Base-by-base conservation (phyloP, 2,797 vertebrate species). In the Orestias chungarensis region DNA sequence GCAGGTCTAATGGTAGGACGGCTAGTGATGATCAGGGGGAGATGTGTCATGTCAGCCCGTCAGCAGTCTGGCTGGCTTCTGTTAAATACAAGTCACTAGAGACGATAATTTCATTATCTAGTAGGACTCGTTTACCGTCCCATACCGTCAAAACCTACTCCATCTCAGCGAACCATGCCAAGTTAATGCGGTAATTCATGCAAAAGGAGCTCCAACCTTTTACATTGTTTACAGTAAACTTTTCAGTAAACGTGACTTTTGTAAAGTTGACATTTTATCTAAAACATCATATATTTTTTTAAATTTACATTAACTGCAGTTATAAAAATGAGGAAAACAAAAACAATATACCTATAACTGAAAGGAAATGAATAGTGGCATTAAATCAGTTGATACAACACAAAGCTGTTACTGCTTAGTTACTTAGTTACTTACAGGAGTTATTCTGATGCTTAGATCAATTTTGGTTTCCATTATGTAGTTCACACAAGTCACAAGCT, bases 331-430 rank as follows among this genome's bases (percentile, higher is more conserved):
- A n/a, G n/a, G 46, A 23, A 17, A 47, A 9, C 46, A 9, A 49
- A 9, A 49, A 8, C 18, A 23, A 49, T n/a, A 11, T 7, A 49
- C 3, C 6, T 49, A n/a, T 49, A 46, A 46, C 44, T 46, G 47
- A 49, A 49, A 8, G 47, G 47, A 49, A 49, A 49, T 23, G 23
- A n/a, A 49, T 49, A 0, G 40, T 31, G 4, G 31, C 38, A n/a
- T 55, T 66, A 29, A 76, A 70, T 73, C n/a, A 61, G 59, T 71
- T 79, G 80, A 47, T 68, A 65, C 14, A 75, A 54, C 68, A 79
- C 66, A 82, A 74, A 75, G 61, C 27, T 67, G 78, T 71, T 81
- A 64, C 47, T 49, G 23, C 2, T 49, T 23, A n/a, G 18, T n/a
- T n/a, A n/a, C n/a, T n/a, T n/a, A n/a, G n/a, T n/a, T n/a, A n/a